phyloP scores from a whole-genome alignment of 2,113 vertebrate genomes.

The Cheirogaleus medius region DNA sequence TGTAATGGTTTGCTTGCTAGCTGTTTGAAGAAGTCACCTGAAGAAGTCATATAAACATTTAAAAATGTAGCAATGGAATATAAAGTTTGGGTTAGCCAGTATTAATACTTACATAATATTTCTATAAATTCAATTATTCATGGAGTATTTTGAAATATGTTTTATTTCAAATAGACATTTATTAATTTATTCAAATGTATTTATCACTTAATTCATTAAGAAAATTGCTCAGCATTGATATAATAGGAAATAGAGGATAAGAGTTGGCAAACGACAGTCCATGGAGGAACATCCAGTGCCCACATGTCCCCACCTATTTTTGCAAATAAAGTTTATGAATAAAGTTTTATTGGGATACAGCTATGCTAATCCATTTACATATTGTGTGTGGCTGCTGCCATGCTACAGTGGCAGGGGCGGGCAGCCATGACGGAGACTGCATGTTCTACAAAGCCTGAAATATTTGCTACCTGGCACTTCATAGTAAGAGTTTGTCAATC shows the following conservation, averaged over 20 bases:
- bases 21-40: background rate
- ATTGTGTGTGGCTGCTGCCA: background rate
- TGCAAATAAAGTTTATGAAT: background rate
- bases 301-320: background rate
- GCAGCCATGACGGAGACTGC: background rate
- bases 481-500: background rate
- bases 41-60: background rate
- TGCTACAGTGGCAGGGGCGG: background rate
- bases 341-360: slow-evolving; percentile 30
- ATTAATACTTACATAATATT: background rate
- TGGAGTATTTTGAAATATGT: background rate
- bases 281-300: rapidly evolving
- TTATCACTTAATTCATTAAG: background rate
- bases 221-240: background rate
- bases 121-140: background rate
- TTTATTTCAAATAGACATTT: background rate
- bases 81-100: background rate
- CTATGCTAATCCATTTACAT: background rate
- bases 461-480: no score
- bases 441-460: background rate
- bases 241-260: background rate
- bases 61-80: background rate
- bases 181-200: background rate
- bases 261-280: background rate
- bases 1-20: background rate